Base-by-base conservation (phyloP, 2,888 invertebrate species). In the Pterobdella sp. region DNA sequence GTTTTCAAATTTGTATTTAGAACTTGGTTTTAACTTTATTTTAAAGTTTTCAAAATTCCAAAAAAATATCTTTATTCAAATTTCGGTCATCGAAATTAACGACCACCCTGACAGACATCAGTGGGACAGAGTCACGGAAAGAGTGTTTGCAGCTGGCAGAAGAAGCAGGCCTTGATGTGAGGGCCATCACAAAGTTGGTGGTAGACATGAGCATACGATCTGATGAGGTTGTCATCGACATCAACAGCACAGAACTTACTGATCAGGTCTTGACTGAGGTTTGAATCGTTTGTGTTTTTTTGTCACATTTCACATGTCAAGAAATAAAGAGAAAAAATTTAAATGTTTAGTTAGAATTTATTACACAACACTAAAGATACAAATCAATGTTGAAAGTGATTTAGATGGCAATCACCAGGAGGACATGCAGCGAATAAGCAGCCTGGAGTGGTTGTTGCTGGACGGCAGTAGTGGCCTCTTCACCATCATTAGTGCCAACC, bases 151-250 rank as follows among this genome's bases (percentile, higher is more conserved):
- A 81, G 86, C 32, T 87, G 86, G 80, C 91, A 88, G 78, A 81
- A 73, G 80, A 83, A 78, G 90, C 89, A 64, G 91, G 90, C 18
- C 86, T 95, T 60, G 90, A 94, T 84, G 88, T 94, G n/a, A 88
- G 89, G 74, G 88, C 88, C 31, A 91, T 94, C 74, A 92, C 94
- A 0, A 89, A 90, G 81, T 86, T 89, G 74, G 90, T 94, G 0
- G 93, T 94, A 0, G 91, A 92, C 80, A 90, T 88, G 80, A 89
- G 91, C 73, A 78, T 84, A 26, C 18, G 26, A 26, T 56, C 60
- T 26, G 60, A n/a, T 22, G n/a, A 26, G 4, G 60, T 4, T 4
- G 7, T 14, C 26, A 22, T 56, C n/a, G 60, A 22, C n/a, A 4
- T 56, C 60, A 56, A 56, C 60, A 22, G 26, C 18, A 26, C n/a